These are phyloP conservation scores for Pardosa pseudoannulata DNA, from an alignment of 2,888 invertebrate species.

Conservation along the genomic window DNA sequence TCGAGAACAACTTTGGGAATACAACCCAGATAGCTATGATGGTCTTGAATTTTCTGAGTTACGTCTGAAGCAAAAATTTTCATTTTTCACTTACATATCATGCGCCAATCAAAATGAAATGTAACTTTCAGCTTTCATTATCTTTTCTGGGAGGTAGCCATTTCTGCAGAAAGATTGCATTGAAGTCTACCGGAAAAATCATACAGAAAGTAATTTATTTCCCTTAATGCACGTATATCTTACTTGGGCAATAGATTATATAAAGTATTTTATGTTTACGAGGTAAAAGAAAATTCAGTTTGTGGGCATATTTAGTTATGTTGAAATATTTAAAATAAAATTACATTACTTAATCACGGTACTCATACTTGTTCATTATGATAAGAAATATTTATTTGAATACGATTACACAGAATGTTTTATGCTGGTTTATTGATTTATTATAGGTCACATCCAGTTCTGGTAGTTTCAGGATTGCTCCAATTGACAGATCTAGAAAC, in stretches of 20 bases:
- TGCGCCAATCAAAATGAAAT: neutral
- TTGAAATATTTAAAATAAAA: no score
- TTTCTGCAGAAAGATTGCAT: neutral
- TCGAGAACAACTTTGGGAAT: slow-evolving; percentile 37
- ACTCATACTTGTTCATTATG: no score
- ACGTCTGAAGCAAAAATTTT: slow-evolving; percentile 21
- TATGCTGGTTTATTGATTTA: no score
- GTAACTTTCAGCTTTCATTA: neutral
- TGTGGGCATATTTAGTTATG: no score
- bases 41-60: slow-evolving; percentile 44
- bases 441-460: slow-evolving; percentile 61
- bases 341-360: no score
- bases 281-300: no score
- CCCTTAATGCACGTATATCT: no score
- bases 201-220: no score
- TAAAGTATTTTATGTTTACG: no score
- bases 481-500: slow-evolving; percentile 50
- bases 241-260: no score
- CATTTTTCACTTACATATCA: neutral
- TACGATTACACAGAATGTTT: no score
- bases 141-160: slow-evolving; percentile 6
- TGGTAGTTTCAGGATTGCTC: slow-evolving; percentile 42
- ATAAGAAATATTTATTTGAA: no score
- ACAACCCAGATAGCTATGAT: slow-evolving; percentile 25
- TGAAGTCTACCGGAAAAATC: neutral